Base-by-base conservation (phyloP, 2,888 invertebrate genomes). In the Pseudeuparius sepicola region DNA sequence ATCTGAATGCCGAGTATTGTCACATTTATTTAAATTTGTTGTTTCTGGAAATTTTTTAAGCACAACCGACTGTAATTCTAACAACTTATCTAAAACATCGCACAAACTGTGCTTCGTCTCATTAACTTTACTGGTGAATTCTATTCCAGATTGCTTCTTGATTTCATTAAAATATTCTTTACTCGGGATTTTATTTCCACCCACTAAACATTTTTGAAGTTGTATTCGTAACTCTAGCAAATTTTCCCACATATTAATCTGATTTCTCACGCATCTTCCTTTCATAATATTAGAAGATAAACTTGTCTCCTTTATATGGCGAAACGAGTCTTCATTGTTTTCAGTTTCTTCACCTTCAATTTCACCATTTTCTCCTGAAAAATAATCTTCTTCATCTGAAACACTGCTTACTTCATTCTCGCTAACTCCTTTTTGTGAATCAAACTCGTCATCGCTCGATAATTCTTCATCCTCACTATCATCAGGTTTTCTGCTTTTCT, bases 221-320 rank as follows among this genome's bases (percentile, higher is more conserved):
- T 85, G 82, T 48, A 94, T 93, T 44, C 94, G 71, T 55, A 80
- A 70, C 63, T 94, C 90, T 14, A 94, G 57, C 3, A 94, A 58
- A 35, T 72, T 76, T 57, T 94, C 93, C 88, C 89, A 94, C 2
- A 89, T 54, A 23, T 70, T 64, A 15, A 84, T 56, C 54, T 85
- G 83, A 49, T 75, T 80, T 52, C 75, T 68, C 0, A 84, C 77
- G 52, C 75, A 72, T 11, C 42, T 59, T 2, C 80, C 82, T 55
- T 79, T 81, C 46, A 75, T 71, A 0, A 75, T 64, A 52, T 76
- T 73, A 37, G 65, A 66, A 1, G 68, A 64, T 2, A 67, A 42
- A 51, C 74, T 69, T 34, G 64, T 62, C 27, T 69, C 64, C 38
- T 70, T 67, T 23, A 78, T 61, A 59, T 72, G 70, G 56, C 72